phyloP scores from a whole-genome alignment of 2,113 vertebrate species.

The Columba livia region DNA sequence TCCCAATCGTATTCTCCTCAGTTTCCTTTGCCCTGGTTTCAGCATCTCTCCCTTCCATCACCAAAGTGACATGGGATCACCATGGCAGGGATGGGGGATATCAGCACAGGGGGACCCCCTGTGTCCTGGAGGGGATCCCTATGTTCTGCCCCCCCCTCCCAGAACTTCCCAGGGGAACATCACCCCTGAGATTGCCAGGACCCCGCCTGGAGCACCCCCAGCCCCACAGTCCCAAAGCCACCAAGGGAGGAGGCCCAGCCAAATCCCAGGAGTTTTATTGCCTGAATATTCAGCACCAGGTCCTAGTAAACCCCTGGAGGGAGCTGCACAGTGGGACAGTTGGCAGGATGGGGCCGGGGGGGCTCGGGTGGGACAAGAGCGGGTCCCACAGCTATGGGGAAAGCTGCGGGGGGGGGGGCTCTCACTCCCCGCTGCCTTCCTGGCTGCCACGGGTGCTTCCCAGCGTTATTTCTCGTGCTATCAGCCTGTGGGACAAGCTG shows the following conservation, averaged over 20 bases:
- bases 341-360: fast-evolving
- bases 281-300: neutral
- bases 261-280: neutral
- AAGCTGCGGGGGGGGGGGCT: too few species aligned
- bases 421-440: too few species aligned
- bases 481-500: neutral
- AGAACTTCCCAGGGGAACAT: neutral
- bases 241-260: neutral
- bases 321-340: fast-evolving
- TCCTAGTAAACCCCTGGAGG: neutral
- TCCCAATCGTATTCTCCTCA: neutral
- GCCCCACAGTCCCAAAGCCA: neutral
- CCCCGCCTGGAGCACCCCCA: neutral
- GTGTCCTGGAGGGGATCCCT: neutral
- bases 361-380: neutral
- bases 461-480: neutral
- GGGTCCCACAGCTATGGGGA: neutral
- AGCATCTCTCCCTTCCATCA: neutral
- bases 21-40: neutral
- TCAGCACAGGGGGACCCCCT: neutral
- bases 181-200: fast-evolving
- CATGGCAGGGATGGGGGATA: neutral
- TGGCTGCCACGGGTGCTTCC: neutral
- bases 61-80: fast-evolving
- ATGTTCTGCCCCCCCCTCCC: neutral